Evolutionary conservation across 1,140 invertebrate genomes (phyloP).

Genomic region (Anoplophora glabripennis): DNA sequence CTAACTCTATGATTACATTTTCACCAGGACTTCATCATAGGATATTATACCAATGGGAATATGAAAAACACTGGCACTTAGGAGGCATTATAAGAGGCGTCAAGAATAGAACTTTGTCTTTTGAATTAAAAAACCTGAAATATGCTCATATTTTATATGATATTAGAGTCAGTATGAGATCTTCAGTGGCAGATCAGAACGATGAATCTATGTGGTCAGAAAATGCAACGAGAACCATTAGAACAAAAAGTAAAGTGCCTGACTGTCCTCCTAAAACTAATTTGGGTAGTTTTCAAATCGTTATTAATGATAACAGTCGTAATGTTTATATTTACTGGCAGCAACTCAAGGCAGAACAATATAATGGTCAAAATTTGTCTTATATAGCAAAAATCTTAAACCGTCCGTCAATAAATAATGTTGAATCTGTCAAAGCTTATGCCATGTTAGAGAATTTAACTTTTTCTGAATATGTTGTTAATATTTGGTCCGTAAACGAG

Average conservation of each 20-base stretch:
- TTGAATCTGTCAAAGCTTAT: constrained; percentile 53
- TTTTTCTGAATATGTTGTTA: constrained; percentile 52
- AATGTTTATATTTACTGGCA: constrained; percentile 70
- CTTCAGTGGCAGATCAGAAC: constrained; percentile 51
- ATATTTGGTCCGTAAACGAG: constrained; percentile 56
- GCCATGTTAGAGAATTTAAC: constrained; percentile 54
- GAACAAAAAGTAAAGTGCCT: constrained; percentile 60
- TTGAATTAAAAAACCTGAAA: constrained; percentile 57
- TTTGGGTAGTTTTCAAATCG: constrained; percentile 63
- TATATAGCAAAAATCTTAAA: constrained; percentile 50
- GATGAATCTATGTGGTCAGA: constrained; percentile 63
- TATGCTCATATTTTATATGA: constrained; percentile 68
- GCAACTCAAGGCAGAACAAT: constrained; percentile 58
- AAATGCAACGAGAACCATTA: constrained; percentile 55
- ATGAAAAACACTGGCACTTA: constrained; percentile 53
- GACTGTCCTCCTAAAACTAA: constrained; percentile 59
- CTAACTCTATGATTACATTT: constrained; percentile 58
- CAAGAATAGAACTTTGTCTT: constrained; percentile 44
- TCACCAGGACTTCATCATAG: constrained; percentile 58
- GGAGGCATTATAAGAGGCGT: constrained; percentile 15
- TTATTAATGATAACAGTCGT: constrained; percentile 48
- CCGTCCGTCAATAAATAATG: constrained; percentile 43
- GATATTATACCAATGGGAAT: constrained; percentile 63
- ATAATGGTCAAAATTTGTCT: constrained; percentile 58
- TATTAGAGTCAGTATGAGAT: constrained; percentile 61